These are phyloP conservation scores for Chrysodeixis includens DNA, from an alignment of 2,888 invertebrate species.

Conservation along the genomic window DNA sequence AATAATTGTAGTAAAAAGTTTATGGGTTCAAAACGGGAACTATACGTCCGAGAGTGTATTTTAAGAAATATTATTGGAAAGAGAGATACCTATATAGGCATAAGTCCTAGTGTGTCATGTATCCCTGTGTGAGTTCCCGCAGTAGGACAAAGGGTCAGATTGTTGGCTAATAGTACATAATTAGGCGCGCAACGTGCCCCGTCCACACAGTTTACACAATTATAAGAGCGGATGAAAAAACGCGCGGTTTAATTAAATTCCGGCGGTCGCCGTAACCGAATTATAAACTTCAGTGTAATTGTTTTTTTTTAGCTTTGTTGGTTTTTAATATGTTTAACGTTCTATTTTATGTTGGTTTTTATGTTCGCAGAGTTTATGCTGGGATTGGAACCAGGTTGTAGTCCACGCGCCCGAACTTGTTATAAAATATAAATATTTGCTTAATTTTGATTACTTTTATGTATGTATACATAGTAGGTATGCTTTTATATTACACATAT, in stretches of 20 bases:
- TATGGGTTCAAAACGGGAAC: neutral
- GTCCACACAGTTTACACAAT: slow-evolving; percentile 48
- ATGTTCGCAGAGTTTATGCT: neutral
- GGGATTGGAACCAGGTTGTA: neutral
- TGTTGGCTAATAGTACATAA: slow-evolving; percentile 26
- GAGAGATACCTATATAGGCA: neutral
- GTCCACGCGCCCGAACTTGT: neutral
- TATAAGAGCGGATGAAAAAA: slow-evolving; percentile 52
- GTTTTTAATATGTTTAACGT: slow-evolving; percentile 62
- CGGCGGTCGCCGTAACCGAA: slow-evolving; percentile 59
- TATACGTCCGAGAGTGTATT: neutral
- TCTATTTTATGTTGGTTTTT: slow-evolving; percentile 26
- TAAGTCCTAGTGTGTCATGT: neutral
- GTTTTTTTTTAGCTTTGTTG: slow-evolving; percentile 63
- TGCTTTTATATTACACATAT: no score
- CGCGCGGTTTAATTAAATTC: slow-evolving; percentile 60
- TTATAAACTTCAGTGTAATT: slow-evolving; percentile 60
- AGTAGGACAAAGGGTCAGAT: neutral
- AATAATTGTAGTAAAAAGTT: neutral
- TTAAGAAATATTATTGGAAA: neutral
- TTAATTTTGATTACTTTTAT: neutral
- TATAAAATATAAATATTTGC: neutral
- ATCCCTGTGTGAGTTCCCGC: neutral
- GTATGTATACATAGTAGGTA: neutral
- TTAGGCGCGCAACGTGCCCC: slow-evolving; percentile 22